A percentile compares a stretch with the other conserved stretches of the same genome.
Conservation (phyloP, 2,797 vertebrate species). For the Squalus acanthias region DNA sequence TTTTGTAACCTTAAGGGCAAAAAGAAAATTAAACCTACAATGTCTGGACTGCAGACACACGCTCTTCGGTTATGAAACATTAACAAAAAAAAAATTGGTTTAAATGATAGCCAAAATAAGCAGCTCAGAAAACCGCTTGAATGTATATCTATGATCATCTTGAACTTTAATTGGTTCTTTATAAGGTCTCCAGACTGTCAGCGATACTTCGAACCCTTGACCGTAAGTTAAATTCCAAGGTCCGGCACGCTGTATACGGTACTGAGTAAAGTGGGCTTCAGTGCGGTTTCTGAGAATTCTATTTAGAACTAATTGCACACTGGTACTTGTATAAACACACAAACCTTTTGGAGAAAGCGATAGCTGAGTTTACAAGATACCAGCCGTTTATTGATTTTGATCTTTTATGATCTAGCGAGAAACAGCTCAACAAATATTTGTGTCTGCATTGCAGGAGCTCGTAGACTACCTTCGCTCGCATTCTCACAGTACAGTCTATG, state of each 20-base stretch:
- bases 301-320: not conserved
- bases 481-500: conserved; percentile 88
- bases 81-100: not conserved
- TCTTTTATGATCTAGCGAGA: conserved; percentile 37
- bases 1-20: not conserved
- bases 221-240: too few relatives aligned
- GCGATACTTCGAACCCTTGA: not conserved
- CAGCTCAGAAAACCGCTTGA: not conserved
- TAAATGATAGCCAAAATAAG: not conserved
- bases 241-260: not conserved
- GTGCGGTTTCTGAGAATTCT: not conserved
- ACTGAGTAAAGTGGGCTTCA: not conserved
- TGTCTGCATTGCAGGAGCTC: conserved; percentile 65
- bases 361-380: conserved; percentile 40
- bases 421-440: not conserved
- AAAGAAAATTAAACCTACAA: not conserved
- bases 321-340: not conserved
- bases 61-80: not conserved
- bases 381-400: conserved; percentile 37
- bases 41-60: not conserved
- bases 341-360: conserved; percentile 15
- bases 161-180: not conserved
- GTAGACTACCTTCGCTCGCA: conserved; percentile 81
- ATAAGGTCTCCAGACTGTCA: not conserved
- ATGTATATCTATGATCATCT: not conserved